Conservation (phyloP, 2,888 invertebrate species). For the Tachystola acroxantha region DNA sequence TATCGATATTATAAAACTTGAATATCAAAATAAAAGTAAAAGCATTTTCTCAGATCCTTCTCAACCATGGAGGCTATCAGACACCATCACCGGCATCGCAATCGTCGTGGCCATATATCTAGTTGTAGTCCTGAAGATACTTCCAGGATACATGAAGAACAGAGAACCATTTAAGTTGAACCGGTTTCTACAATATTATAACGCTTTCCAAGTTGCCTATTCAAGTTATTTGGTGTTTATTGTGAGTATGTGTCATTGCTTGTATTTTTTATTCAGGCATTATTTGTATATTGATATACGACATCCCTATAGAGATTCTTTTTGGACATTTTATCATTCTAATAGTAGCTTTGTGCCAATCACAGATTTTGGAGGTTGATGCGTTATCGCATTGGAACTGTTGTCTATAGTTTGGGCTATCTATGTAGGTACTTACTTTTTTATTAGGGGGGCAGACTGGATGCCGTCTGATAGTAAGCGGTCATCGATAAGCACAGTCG, state of each 20-base stretch:
- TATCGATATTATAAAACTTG: too few relatives aligned
- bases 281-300: background rate
- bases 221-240: slow-evolving; percentile 78
- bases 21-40: too few relatives aligned
- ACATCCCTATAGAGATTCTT: too few relatives aligned
- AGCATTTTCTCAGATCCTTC: slow-evolving; percentile 36
- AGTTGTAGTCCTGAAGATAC: slow-evolving; percentile 79
- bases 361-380: too few relatives aligned
- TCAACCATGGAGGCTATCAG: slow-evolving; percentile 43
- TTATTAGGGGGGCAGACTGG: too few relatives aligned
- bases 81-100: slow-evolving; percentile 36
- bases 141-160: slow-evolving; percentile 84
- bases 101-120: slow-evolving; percentile 80
- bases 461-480: too few relatives aligned
- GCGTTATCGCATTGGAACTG: too few relatives aligned
- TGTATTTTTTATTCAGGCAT: slow-evolving; percentile 7
- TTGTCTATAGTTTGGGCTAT: too few relatives aligned
- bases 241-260: slow-evolving; percentile 56
- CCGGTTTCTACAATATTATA: slow-evolving; percentile 81
- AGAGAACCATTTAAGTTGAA: slow-evolving; percentile 81
- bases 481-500: too few relatives aligned
- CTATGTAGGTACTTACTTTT: too few relatives aligned
- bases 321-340: background rate
- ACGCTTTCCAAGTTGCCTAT: slow-evolving; percentile 82
- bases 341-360: too few relatives aligned